Evolutionary conservation across 2,113 vertebrate genomes (phyloP), one percentile per base, ranked within the genome.

Genomic region (Panthera leo): DNA sequence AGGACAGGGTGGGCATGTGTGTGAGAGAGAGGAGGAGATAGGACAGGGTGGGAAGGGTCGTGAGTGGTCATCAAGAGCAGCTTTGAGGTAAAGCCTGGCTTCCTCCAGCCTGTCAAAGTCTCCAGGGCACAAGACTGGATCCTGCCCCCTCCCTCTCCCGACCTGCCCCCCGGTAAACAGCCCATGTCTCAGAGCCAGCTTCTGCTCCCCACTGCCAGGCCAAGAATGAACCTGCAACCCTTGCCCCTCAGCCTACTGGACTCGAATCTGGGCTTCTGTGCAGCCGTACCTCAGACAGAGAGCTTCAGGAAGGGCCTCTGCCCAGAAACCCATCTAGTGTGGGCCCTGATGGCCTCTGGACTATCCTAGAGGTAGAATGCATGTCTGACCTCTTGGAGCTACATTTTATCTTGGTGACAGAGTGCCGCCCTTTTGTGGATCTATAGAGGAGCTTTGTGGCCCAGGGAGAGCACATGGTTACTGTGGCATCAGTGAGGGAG

Each of bases 161-260:
- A 9, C 6, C 36, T 5, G 5, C 67, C n/a, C 31, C 31, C n/a
- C 42, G 21, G 36, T 53, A 36, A 45, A 61, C 25, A 23, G 8
- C 55, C 71, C 15, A 29, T 34, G 45, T 18, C 55, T 53, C 53
- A 58, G 42, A 91, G 70, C 42, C 86, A 82, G 55, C 31, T 29
- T 87, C 34, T 70, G 9, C 39, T 23, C 42, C 45, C 36, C 68
- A 14, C 48, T 31, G 23, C 73, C 34, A n/a, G 42, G 45, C 68
- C 29, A 55, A 48, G 15, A 51, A 34, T 39, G 61, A 87, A 53
- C 68, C 85, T 25, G 58, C 63, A 51, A 12, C 16, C 51, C 71
- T 48, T 1, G 1, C 10, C 2, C 36, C 18, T n/a, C 1, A 0
- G 63, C 19, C 19, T 53, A 15, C 8, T 6, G 2, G 13, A 21